Conservation (phyloP, 2,113 vertebrate genomes). For the Centropristis striata region DNA sequence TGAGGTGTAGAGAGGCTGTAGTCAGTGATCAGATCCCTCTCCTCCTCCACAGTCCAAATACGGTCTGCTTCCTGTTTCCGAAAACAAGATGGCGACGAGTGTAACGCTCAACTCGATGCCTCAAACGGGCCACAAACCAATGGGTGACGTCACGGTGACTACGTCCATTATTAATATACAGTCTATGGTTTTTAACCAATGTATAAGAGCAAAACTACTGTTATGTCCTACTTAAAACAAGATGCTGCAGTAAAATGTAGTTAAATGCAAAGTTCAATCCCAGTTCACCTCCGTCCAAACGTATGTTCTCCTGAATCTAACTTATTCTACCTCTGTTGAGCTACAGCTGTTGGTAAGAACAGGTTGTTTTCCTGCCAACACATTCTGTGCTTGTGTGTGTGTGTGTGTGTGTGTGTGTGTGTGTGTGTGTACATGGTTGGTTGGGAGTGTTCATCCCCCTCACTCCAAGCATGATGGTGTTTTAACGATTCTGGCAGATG, state of each 20-base stretch:
- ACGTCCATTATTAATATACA: too few species aligned
- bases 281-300: slow-evolving; percentile 22
- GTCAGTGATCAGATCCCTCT: too few species aligned
- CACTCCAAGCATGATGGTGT: slow-evolving; percentile 60
- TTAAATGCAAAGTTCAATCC: slow-evolving; percentile 10
- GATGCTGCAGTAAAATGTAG: not conserved
- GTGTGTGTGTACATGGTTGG: slow-evolving; percentile 21
- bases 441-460: slow-evolving; percentile 39
- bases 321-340: slow-evolving; percentile 12
- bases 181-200: too few species aligned
- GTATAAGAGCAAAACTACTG: too few species aligned
- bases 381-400: slow-evolving; percentile 7
- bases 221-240: not conserved
- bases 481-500: slow-evolving; percentile 77
- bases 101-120: too few species aligned
- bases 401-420: slow-evolving; percentile 18
- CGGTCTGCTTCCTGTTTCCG: too few species aligned
- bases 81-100: too few species aligned
- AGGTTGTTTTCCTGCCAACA: slow-evolving; percentile 21
- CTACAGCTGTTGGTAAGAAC: slow-evolving; percentile 41
- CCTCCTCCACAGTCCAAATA: too few species aligned
- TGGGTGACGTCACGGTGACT: too few species aligned
- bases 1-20: too few species aligned
- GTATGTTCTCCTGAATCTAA: slow-evolving; percentile 14
- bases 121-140: too few species aligned